Percentiles rank a stretch among this genome's conserved stretches.
Conservation (phyloP, 2,888 invertebrate species). For the Calameuta idolon region DNA sequence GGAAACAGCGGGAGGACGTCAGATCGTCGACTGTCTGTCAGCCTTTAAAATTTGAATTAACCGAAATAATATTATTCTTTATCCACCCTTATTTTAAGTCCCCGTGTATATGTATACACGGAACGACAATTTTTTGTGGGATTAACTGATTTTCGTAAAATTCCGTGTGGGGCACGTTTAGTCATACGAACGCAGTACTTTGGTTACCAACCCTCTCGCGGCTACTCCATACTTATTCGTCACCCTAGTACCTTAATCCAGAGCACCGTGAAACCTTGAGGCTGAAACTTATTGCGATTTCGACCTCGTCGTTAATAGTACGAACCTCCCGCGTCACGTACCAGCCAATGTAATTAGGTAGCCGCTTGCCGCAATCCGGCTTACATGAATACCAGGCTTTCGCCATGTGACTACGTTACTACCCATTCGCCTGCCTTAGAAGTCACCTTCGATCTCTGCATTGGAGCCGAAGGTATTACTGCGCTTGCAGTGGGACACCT, state of each 20-base stretch:
- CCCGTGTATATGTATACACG: background rate
- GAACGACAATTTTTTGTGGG: background rate
- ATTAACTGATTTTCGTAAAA: background rate
- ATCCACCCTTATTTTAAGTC: background rate
- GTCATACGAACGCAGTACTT: background rate
- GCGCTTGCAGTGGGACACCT: background rate
- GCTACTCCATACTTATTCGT: background rate
- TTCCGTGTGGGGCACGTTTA: background rate
- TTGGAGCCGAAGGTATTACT: background rate
- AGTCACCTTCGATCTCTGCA: background rate
- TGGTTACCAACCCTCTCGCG: background rate
- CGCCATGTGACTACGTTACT: background rate
- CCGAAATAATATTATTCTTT: background rate
- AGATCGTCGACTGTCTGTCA: background rate
- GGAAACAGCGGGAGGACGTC: background rate
- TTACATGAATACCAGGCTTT: background rate
- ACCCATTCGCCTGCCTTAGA: background rate
- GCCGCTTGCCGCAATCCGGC: background rate
- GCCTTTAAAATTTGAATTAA: background rate
- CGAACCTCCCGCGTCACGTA: background rate
- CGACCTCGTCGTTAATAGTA: background rate
- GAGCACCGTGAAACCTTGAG: background rate
- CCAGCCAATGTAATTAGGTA: background rate
- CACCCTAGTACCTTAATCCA: background rate
- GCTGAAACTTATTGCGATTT: background rate